phyloP scores from a whole-genome alignment of 1,140 invertebrate genomes.

The Melanaphis sacchari region DNA sequence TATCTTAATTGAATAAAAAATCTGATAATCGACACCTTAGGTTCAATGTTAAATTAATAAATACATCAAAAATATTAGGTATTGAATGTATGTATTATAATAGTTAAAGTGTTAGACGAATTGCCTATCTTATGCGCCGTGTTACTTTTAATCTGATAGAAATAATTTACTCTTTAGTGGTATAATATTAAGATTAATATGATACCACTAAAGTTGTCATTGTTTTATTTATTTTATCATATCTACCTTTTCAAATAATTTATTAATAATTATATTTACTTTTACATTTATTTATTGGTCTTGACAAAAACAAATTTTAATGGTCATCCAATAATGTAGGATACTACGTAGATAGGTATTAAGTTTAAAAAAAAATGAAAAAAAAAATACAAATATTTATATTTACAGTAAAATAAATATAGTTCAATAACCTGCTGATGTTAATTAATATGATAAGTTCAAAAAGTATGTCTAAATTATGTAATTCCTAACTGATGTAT shows the following conservation, averaged over 20 bases:
- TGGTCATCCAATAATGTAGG: background rate
- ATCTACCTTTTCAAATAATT: background rate
- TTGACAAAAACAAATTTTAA: background rate
- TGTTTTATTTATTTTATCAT: background rate
- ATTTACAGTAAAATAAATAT: no score
- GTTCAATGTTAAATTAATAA: no score
- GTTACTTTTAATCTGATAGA: background rate
- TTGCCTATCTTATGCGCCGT: slow-evolving; percentile 17
- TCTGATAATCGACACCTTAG: no score
- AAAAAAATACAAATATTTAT: background rate
- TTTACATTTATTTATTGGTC: background rate
- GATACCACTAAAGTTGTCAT: background rate
- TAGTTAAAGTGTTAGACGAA: no score
- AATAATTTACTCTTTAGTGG: background rate
- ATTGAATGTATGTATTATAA: no score
- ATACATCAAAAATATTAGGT: no score
- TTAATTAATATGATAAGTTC: no score
- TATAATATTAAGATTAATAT: background rate
- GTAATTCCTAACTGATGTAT: background rate
- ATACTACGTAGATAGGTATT: background rate
- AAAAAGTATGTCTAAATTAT: no score
- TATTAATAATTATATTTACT: background rate
- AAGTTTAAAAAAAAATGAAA: background rate
- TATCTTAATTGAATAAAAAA: no score
- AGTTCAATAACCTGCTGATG: no score